Conservation (phyloP, 2,113 vertebrate genomes). For the Bubo scandiacus region DNA sequence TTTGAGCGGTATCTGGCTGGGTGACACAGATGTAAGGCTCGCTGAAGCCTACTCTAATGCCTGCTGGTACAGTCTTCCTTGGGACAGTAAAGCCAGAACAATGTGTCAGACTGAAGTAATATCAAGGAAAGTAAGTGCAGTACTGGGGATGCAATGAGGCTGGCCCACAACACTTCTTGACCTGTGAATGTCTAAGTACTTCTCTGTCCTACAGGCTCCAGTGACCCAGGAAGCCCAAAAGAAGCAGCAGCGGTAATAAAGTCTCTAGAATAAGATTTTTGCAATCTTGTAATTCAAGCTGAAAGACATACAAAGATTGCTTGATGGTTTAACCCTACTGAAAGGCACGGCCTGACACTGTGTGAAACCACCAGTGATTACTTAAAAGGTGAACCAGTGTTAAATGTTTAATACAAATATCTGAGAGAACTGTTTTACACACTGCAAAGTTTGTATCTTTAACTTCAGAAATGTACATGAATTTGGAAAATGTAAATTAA, state of each 20-base stretch:
- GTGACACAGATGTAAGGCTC: slow-evolving; percentile 86
- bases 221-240: slow-evolving; percentile 63
- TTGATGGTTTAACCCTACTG: slow-evolving; percentile 47
- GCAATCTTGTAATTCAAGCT: slow-evolving; percentile 59
- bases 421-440: not conserved
- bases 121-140: slow-evolving; percentile 80
- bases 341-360: slow-evolving; percentile 17
- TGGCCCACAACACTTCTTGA: slow-evolving; percentile 65
- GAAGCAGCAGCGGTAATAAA: slow-evolving; percentile 51
- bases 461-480: slow-evolving; percentile 18
- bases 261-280: slow-evolving; percentile 61
- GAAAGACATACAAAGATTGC: slow-evolving; percentile 48
- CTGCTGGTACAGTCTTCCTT: slow-evolving; percentile 75
- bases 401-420: slow-evolving; percentile 32
- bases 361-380: slow-evolving; percentile 63
- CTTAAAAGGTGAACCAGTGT: slow-evolving; percentile 35
- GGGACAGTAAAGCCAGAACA: slow-evolving; percentile 81
- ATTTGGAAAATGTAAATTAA: not conserved
- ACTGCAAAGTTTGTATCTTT: not conserved
- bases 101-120: slow-evolving; percentile 90
- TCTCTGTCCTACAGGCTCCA: slow-evolving; percentile 75
- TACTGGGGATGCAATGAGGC: slow-evolving; percentile 50
- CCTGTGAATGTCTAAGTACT: slow-evolving; percentile 75
- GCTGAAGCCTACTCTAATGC: slow-evolving; percentile 92
- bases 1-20: slow-evolving; percentile 82